Base-by-base conservation (phyloP, 30 jellyfish, hydroid and myxozoan genomes). In the Catostylus mosaicus region DNA sequence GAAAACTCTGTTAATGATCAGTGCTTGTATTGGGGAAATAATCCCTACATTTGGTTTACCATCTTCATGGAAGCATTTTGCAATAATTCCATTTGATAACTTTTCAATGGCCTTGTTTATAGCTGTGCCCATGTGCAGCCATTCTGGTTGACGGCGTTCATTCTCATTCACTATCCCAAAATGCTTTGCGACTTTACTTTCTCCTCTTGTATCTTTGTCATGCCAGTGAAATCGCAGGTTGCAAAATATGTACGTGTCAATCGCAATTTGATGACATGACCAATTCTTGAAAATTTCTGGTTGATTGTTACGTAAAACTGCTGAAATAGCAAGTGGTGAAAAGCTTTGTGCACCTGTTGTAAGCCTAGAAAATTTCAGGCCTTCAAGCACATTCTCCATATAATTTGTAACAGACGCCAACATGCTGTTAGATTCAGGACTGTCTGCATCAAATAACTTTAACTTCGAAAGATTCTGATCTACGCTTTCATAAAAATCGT, bases 241-340 rank as follows among this genome's bases (percentile, higher is more conserved):
- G 71, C 36, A 59, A 59, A 59, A 59, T n/a, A 59, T 59, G 37
- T 59, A 59, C 38, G 40, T 27, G 23, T 59, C 71, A 59, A 59
- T 27, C 1, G 20, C 71, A 1, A 23, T 27, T 59, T 59, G 36
- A 35, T 4, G 5, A 6, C 23, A 16, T 1, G 1, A 37, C 38
- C 36, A 27, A 19, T 23, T 5, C 38, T 59, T 59, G 18, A 59
- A 59, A 18, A 20, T 27, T 4, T 59, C 40, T n/a, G 71, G 71
- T 16, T 27, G 20, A 59, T 59, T 59, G 71, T 8, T 7, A 23
- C 38, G 71, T 37, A 59, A 23, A 18, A 37, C 71, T n/a, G 71
- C 38, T 27, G 10, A 18, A 3, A 59, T 18, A 1, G 20, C 40
- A n/a, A n/a, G 20, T 27, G 3, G 23, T n/a, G 71, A 18, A 59